Base-by-base conservation (phyloP, 2,113 vertebrate genomes). In the Murina feae region DNA sequence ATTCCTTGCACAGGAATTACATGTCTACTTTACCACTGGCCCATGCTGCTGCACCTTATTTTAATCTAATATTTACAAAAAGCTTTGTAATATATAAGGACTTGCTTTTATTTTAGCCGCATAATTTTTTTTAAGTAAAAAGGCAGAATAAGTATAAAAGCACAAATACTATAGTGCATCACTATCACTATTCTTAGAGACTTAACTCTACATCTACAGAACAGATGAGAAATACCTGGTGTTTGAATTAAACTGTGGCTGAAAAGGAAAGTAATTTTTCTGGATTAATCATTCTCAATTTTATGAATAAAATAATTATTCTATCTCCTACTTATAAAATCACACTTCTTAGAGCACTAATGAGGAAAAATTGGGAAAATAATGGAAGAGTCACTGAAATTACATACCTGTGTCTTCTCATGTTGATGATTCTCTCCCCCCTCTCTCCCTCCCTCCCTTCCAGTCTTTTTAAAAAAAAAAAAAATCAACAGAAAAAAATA, bases 111-210 rank as follows among this genome's bases (percentile, higher is more conserved):
- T 17, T 88, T 68, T 68, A 91, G 47, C 75, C 21, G 75, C 14
- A 32, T 37, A 49, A 55, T 81, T 89, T 20, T 58, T 92, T 85
- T 65, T 39, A 95, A 88, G 90, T 84, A 88, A 69, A 89, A 88
- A 66, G 30, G 58, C 4, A 4, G 25, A 91, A 58, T 63, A 53
- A 44, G 6, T 30, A 58, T 49, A 81, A 92, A 80, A 79, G 39
- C 16, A 93, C 30, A 84, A 86, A 71, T 78, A 44, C 51, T 90
- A 42, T 1, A 37, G 4, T 32, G 66, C 42, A 42, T 28, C 25
- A 37, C 5, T 63, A 44, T 69, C 6, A 35, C 39, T 60, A 35
- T 68, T 30, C 42, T 91, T 84, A 89, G 58, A 94, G 49, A 89
- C 17, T 68, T 69, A 81, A 60, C 60, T 53, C 23, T 85, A 3